phyloP scores from a whole-genome alignment of 2,797 vertebrate species.

The Falco biarmicus region DNA sequence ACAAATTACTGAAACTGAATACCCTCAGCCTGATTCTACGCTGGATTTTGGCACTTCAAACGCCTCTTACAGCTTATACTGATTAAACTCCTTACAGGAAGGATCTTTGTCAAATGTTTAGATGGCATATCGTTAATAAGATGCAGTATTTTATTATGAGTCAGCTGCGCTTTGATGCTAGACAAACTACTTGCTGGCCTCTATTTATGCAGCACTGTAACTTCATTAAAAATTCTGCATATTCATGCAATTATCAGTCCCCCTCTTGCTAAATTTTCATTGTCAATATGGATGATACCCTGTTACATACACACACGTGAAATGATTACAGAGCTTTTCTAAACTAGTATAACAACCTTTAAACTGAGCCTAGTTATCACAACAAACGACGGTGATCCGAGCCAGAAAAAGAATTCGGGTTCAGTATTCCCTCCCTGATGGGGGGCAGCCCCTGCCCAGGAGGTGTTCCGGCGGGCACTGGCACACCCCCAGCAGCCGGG shows the following conservation, averaged over 20 bases:
- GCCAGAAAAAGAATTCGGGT: accelerated
- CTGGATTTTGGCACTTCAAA: neutral
- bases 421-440: too few species aligned
- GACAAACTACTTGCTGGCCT: neutral
- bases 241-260: neutral
- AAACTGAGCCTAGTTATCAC: neutral
- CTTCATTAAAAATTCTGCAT: constrained; percentile 14
- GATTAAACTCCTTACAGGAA: neutral
- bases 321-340: neutral
- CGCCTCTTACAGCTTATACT: accelerated
- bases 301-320: accelerated
- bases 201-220: neutral
- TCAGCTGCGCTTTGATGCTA: neutral
- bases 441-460: neutral
- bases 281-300: neutral
- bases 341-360: neutral
- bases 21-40: accelerated
- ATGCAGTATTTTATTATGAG: neutral
- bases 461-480: neutral
- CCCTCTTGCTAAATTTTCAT: neutral
- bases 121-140: accelerated
- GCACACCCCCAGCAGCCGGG: neutral
- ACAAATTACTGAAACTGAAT: accelerated
- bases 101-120: neutral
- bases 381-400: accelerated